A percentile compares a stretch with the other conserved stretches of the same genome.
Conservation (phyloP, 2,797 vertebrate genomes). For the Mus minutoides region DNA sequence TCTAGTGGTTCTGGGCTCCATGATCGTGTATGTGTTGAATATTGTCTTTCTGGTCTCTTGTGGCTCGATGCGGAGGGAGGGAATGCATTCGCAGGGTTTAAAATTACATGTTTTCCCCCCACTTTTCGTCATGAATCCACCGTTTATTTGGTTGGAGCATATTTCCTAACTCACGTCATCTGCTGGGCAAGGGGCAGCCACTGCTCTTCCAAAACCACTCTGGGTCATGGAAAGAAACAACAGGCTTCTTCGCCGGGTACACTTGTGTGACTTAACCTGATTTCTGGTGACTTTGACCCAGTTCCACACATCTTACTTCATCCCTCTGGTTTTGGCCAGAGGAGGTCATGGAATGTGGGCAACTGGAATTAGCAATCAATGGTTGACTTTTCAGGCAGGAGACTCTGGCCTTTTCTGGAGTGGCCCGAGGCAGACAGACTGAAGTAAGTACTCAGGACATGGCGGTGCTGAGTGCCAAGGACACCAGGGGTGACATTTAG, state of each 20-base stretch:
- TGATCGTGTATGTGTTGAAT: background rate
- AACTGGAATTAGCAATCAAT: background rate
- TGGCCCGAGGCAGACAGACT: background rate
- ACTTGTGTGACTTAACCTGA: constrained; percentile 45
- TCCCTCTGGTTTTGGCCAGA: background rate
- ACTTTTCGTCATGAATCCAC: constrained; percentile 36
- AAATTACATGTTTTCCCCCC: constrained; percentile 32
- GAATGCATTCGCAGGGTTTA: constrained; percentile 42
- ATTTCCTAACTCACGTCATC: constrained; percentile 59
- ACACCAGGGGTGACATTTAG: background rate
- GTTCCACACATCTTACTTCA: constrained; percentile 38
- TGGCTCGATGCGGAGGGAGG: background rate
- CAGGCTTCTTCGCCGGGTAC: constrained; percentile 15
- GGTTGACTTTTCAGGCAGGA: constrained; percentile 41
- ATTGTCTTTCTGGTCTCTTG: background rate
- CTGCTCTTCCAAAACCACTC: background rate
- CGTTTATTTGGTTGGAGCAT: constrained; percentile 49
- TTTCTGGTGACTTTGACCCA: constrained; percentile 64
- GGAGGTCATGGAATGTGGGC: constrained; percentile 9
- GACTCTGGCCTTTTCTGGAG: constrained; percentile 4
- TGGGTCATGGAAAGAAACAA: constrained; percentile 32
- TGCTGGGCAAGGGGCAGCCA: background rate
- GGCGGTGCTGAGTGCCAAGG: background rate
- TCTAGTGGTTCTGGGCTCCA: background rate
- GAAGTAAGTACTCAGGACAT: constrained; percentile 27